Evolutionary conservation across 2,888 invertebrate species (phyloP), one percentile per base, ranked within the genome.

Genomic region (Orthosia gracilis): DNA sequence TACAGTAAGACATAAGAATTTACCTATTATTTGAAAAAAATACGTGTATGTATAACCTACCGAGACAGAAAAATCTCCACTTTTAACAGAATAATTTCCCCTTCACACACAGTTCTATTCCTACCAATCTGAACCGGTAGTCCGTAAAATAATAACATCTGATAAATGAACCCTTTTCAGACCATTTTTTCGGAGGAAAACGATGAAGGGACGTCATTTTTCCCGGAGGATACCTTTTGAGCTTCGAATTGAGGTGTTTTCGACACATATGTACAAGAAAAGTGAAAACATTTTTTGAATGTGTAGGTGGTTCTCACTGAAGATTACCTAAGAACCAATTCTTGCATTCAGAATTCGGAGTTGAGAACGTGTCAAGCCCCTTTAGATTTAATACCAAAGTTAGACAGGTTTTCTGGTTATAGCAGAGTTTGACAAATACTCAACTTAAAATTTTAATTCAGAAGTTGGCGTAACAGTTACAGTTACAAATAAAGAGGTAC

Each of bases 131-230:
- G 47, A 45, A 12, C 45, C 58, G 26, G 52, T 18, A 49, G 62
- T 47, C 31, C 59, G 47, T 69, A 11, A 74, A 80, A 66, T 63
- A 80, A 80, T 63, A 80, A 63, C 73, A 12, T 18, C 62, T 73
- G 47, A 80, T 23, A 73, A 73, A 80, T 63, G n/a, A 31, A 40
- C 45, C 31, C 58, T 13, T 40, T 49, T 31, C 12, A 13, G 23
- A 13, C 13, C 49, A 52, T 49, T 66, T 73, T 68, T 61, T 31
- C 47, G 12, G 50, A 45, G 23, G 4, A 57, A 18, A 26, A 58
- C 49, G 26, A 40, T 17, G 7, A 55, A 70, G 5, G 40, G 3
- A 76, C 26, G 57, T 61, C 0, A 54, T 52, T 61, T 72, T 67
- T 67, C 23, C 18, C 5, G 7, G 21, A 47, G n/a, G 12, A 52